Conservation (phyloP, 2,113 vertebrate species). For the Xyrauchen texanus region DNA sequence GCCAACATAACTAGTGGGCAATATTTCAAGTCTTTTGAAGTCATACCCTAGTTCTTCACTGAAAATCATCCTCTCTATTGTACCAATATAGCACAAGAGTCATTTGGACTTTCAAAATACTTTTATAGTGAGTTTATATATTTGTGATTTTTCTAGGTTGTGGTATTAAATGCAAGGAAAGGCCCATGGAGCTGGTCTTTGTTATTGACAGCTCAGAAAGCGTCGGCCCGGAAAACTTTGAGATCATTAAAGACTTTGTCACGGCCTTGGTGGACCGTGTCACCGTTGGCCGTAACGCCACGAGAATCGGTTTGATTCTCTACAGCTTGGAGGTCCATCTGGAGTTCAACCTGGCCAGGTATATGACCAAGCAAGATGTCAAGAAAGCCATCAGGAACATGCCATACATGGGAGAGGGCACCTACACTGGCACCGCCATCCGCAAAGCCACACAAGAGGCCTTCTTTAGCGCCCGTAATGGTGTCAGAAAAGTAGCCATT, state of each 20-base stretch:
- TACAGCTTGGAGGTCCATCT: slow-evolving; percentile 86
- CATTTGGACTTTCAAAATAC: too few species aligned
- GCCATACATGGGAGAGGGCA: slow-evolving; percentile 88
- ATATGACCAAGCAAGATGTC: slow-evolving; percentile 80
- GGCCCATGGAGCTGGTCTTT: slow-evolving; percentile 92
- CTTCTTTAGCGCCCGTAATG: slow-evolving; percentile 79
- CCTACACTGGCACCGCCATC: slow-evolving; percentile 88
- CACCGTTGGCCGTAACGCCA: slow-evolving; percentile 85
- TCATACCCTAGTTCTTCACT: too few species aligned
- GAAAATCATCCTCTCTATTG: too few species aligned
- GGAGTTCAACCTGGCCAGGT: slow-evolving; percentile 83
- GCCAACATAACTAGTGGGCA: too few species aligned
- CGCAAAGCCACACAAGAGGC: slow-evolving; percentile 86
- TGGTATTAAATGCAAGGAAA: slow-evolving; percentile 89
- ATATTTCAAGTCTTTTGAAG: too few species aligned
- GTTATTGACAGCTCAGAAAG: slow-evolving; percentile 94
- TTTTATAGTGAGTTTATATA: not conserved
- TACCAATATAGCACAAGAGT: too few species aligned
- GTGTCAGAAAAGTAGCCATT: slow-evolving; percentile 85
- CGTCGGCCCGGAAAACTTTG: slow-evolving; percentile 90
- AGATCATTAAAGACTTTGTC: slow-evolving; percentile 91
- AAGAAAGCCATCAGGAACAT: slow-evolving; percentile 85
- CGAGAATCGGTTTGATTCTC: slow-evolving; percentile 85
- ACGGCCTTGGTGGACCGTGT: slow-evolving; percentile 85
- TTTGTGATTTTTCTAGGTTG: slow-evolving; percentile 74